Evolutionary conservation across 2,888 invertebrate species (phyloP), one percentile per base, ranked within the genome.

Genomic region (Cistogaster globosa): DNA sequence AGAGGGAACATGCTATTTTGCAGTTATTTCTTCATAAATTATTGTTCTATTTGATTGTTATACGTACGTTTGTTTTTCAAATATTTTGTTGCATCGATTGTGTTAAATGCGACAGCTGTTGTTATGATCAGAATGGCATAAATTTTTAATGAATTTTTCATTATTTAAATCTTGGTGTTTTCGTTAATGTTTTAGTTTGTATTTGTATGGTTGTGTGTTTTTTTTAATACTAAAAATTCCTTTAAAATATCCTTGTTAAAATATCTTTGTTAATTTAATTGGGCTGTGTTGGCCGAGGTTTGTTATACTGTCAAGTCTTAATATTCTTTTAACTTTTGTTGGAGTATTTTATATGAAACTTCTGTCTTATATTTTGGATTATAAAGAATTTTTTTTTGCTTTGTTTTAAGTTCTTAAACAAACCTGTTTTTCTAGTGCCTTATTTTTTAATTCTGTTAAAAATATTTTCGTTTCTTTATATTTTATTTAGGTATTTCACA

Each of bases 51-150:
- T 18, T 2, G 1, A 69, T 67, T 58, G 22, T 16, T 2, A 4
- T 57, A 57, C 79, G 12, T 62, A 86, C 83, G 83, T 68, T 80
- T 86, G 9, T 76, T 14, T 20, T 22, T 22, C 18, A 86, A 71
- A 72, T 67, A 83, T 32, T 79, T 79, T 12, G 22, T 36, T 16
- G 22, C 55, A 1, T 67, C 55, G 12, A 20, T 16, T 12, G 55
- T 62, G 18, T 18, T 55, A 48, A 75, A 16, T n/a, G 18, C 18
- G 11, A 36, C 26, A 45, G 38, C 20, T 36, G 55, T 12, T 38
- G 62, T 42, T 62, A 80, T 20, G 8, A 22, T 20, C 48, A 72
- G 14, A 48, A 68, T 18, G 5, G 14, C 42, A 58, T 0, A 75
- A 6, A 63, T 38, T 69, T 63, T 62, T 6, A 42, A 12, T 51